Base-by-base conservation (phyloP, 1,140 invertebrate genomes). In the Heliconius himera region DNA sequence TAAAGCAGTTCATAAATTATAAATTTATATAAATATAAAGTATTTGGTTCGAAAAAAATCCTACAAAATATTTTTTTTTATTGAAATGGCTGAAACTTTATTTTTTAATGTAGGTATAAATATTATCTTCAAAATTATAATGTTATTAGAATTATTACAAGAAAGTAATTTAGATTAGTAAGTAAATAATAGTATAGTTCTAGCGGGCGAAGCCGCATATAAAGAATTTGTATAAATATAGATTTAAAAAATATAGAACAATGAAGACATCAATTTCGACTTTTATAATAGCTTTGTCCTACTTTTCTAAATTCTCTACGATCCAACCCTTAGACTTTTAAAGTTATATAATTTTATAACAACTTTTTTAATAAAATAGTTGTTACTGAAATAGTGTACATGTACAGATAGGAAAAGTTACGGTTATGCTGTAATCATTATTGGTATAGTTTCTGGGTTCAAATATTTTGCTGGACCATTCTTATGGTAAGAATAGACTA, bases 281-380 rank as follows among this genome's bases (percentile, higher is more conserved):
- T 66, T 13, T 66, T 66, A 66, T 66, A n/a, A n/a, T n/a, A 66
- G 22, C 11, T 66, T 26, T 66, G 60, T 66, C 26, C n/a, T 9
- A 56, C 13, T 66, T 74, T 74, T 56, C 18, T 54, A 74, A 74
- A 33, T 29, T 74, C 41, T 54, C 38, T 73, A 49, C 73, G 41
- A 46, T 29, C 46, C 36, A 56, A 74, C 29, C 51, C 51, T 51
- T 74, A 38, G 29, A 77, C n/a, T 77, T 77, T 71, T 20, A 70
- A 77, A 77, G 56, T 76, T 70, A 18, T 46, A 41, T 29, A 41
- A 77, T 77, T 46, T 77, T 77, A 70, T 71, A 16, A 77, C 16
- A 77, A 77, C 75, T 77, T 77, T 77, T 77, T 77, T 77, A 77
- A 71, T 77, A 77, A 70, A 77, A 77, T 49, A 20, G 20, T 38